Base-by-base conservation (phyloP, 2,113 vertebrate genomes). In the Baryphthengus martii region DNA sequence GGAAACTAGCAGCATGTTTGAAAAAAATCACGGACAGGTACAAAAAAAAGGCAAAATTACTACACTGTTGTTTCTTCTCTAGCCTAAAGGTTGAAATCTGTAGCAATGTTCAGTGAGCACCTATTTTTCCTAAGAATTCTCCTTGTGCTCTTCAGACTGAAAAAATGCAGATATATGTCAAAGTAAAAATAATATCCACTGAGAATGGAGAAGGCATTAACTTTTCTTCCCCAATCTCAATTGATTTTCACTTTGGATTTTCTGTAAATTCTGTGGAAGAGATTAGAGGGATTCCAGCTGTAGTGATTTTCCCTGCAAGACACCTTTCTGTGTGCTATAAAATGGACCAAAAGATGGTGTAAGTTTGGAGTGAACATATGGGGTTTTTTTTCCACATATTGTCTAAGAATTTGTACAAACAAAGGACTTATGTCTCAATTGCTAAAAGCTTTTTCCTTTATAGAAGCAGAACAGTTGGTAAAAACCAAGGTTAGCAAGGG, bases 191-290 rank as follows among this genome's bases (percentile, higher is more conserved):
- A 90, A 93, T 71, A 55, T 17, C 42, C 33, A 37, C 33, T 58
- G 61, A 76, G 79, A 95, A 59, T 8, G 15, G 33, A 90, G 59
- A 63, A 74, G 35, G 12, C 1, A 0, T 78, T 71, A 65, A 19
- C 17, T 93, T 91, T 68, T 79, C 44, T 93, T 71, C 45, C 74
- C 72, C 44, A 53, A 17, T 74, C n/a, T 87, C 79, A 75, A 65
- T 84, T 94, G 63, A 85, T 92, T 90, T 95, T 81, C 49, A 75
- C 7, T 68, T 92, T 94, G 79, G 25, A 71, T 92, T 88, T 92
- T 10, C 40, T n/a, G 10, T 71, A 68, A 84, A 44, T 94, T 90
- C 42, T 78, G 35, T 62, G 20, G 35, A 29, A 75, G 28, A 68
- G 52, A 78, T 94, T 59, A 88, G 73, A 88, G 28, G 29, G 59